Conservation (phyloP, 2,888 invertebrate species). For the Stenodema calcarata region DNA sequence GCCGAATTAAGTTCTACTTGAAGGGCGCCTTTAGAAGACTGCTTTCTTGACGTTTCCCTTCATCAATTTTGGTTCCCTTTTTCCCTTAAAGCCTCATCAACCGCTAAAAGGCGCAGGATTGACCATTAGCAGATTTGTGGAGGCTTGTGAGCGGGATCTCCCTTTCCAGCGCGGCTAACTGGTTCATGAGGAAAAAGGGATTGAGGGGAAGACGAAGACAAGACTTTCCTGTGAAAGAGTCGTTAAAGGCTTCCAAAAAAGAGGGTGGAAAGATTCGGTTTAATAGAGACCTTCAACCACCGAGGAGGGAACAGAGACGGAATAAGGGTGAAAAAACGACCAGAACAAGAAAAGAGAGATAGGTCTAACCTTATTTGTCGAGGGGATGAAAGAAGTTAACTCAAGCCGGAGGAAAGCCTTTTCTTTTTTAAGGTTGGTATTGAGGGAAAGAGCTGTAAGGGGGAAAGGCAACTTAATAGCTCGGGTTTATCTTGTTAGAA, state of each 20-base stretch:
- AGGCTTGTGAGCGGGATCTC: background rate
- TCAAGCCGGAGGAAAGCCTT: background rate
- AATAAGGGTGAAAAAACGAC: conserved; percentile 23
- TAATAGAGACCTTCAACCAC: conserved; percentile 39
- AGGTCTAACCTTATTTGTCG: conserved; percentile 45
- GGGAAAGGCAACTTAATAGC: conserved; percentile 27
- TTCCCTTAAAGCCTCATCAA: conserved; percentile 18
- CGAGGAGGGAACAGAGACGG: conserved; percentile 22
- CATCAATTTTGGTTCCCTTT: background rate
- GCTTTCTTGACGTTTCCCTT: background rate
- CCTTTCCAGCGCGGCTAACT: conserved; percentile 1
- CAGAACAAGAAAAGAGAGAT: conserved; percentile 39
- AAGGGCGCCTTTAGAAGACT: background rate
- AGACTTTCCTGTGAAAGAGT: conserved; percentile 25
- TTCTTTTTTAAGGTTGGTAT: conserved; percentile 39
- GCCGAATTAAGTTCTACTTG: background rate
- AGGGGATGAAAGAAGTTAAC: conserved; percentile 46
- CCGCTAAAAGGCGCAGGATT: conserved; percentile 21
- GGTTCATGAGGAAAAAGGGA: conserved; percentile 27
- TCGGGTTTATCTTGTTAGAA: conserved; percentile 37
- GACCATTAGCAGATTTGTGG: conserved; percentile 38
- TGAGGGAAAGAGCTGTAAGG: conserved; percentile 28
- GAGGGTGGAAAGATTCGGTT: conserved; percentile 44
- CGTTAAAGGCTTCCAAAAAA: conserved; percentile 12
- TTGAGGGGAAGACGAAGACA: background rate